Conservation (phyloP, 2,888 invertebrate genomes). For the Athrips mouffetella region DNA sequence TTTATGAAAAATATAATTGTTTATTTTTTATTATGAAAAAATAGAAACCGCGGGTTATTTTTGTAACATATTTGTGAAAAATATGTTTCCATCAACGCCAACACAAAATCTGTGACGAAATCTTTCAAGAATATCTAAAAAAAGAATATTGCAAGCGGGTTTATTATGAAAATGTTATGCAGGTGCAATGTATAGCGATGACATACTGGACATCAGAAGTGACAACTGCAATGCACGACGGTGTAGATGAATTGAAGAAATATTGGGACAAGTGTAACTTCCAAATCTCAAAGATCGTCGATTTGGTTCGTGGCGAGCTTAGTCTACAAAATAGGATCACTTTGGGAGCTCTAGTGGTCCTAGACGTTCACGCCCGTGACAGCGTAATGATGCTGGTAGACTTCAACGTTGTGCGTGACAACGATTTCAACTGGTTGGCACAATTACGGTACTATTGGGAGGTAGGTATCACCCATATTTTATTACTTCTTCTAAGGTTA, state of each 20-base stretch:
- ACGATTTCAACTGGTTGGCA: conserved; percentile 93
- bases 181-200: conserved; percentile 88
- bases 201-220: conserved; percentile 95
- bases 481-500: background rate
- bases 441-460: conserved; percentile 91
- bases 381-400: conserved; percentile 84
- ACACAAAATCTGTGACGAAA: too few species aligned
- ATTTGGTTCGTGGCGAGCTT: conserved; percentile 91
- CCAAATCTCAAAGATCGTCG: conserved; percentile 90
- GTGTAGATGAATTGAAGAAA: conserved; percentile 71
- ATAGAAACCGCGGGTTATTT: too few species aligned
- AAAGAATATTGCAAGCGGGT: background rate
- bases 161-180: background rate
- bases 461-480: conserved; percentile 56
- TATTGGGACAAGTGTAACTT: conserved; percentile 85
- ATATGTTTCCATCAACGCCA: background rate
- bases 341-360: conserved; percentile 91
- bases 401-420: conserved; percentile 80
- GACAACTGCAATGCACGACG: conserved; percentile 83
- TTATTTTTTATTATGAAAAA: too few species aligned
- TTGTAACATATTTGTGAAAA: background rate
- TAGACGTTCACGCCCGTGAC: conserved; percentile 96
- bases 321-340: conserved; percentile 92
- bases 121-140: too few species aligned
- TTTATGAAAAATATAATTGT: background rate